Evolutionary conservation across 2,888 invertebrate genomes (phyloP).

Genomic region (Anthophora plumipes): DNA sequence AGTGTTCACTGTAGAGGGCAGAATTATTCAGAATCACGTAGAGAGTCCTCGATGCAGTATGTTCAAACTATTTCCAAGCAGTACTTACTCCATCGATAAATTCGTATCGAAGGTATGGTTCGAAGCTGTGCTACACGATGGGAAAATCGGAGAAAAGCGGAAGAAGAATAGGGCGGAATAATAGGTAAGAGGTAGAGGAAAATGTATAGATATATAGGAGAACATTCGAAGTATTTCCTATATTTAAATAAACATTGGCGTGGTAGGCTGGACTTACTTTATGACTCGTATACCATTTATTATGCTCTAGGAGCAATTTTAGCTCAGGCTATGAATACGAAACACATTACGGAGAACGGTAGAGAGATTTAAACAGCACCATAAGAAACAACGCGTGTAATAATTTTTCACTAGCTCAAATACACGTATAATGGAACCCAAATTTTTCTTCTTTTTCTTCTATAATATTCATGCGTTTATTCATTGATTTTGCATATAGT

Average conservation of each 20-base stretch:
- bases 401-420: constrained; percentile 70
- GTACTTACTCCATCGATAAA: constrained; percentile 49
- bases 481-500: background rate
- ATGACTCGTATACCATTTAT: constrained; percentile 81
- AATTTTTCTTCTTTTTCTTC: constrained; percentile 8
- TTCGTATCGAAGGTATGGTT: constrained; percentile 17
- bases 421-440: constrained; percentile 69
- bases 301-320: constrained; percentile 81
- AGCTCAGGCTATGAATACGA: constrained; percentile 82
- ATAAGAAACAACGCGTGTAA: constrained; percentile 59
- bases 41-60: constrained; percentile 37
- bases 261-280: constrained; percentile 77
- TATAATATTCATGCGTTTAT: background rate
- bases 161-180: background rate
- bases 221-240: constrained; percentile 41
- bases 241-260: constrained; percentile 78
- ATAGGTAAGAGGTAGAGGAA: background rate
- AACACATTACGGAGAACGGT: constrained; percentile 74
- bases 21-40: constrained; percentile 39
- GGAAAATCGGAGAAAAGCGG: background rate
- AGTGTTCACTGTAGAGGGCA: constrained; percentile 45
- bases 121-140: background rate
- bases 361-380: constrained; percentile 79
- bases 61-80: constrained; percentile 10
- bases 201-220: background rate